phyloP scores from a whole-genome alignment of 2,888 invertebrate species.

The Callyntrura guangdongensis region DNA sequence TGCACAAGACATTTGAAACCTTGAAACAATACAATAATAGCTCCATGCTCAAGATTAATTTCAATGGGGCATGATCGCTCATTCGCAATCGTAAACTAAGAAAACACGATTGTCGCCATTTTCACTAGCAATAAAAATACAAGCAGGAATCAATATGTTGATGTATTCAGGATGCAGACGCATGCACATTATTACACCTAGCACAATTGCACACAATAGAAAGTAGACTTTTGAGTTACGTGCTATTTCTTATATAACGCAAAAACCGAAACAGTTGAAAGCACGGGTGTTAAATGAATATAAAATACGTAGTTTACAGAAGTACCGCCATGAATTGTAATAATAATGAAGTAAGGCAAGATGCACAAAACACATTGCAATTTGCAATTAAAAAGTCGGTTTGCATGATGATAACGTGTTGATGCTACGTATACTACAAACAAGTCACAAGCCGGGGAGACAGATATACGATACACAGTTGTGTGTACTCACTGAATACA shows the following conservation, averaged over 20 bases:
- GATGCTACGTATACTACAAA: no score
- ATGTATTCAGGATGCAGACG: no score
- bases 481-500: not conserved
- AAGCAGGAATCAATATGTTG: not conserved
- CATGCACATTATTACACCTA: not conserved
- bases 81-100: constrained; percentile 2
- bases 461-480: not conserved
- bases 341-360: not conserved
- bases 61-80: constrained; percentile 1
- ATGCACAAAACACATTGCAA: not conserved
- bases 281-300: not conserved
- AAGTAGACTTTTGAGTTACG: constrained; percentile 45
- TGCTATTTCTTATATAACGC: constrained; percentile 23
- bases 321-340: not conserved
- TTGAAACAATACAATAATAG: constrained; percentile 17
- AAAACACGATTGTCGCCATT: not conserved
- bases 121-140: not conserved
- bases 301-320: not conserved
- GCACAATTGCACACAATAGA: not conserved
- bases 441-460: not conserved
- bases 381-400: not conserved
- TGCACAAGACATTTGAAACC: not conserved
- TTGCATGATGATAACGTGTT: no score
- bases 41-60: not conserved
- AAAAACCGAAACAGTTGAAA: not conserved